phyloP scores from a whole-genome alignment of 2,888 invertebrate genomes.

The Lepidochitona cinerea region DNA sequence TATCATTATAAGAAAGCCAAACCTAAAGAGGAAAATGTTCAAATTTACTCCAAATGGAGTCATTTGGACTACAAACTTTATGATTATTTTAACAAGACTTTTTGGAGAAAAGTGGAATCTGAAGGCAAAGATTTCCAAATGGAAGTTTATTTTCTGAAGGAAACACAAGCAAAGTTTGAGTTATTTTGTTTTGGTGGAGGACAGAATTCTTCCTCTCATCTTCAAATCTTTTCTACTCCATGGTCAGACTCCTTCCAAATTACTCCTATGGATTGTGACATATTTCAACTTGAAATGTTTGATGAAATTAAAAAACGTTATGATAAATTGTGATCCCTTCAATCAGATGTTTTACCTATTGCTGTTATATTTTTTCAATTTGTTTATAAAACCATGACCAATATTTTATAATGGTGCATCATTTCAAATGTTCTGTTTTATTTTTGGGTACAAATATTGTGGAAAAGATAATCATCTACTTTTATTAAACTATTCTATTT shows the following conservation, averaged over 20 bases:
- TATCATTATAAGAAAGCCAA: constrained; percentile 27
- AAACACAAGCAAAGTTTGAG: neutral
- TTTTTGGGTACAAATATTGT: too few relatives aligned
- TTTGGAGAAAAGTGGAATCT: constrained; percentile 51
- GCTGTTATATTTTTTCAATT: too few relatives aligned
- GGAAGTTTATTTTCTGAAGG: constrained; percentile 35
- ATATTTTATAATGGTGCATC: too few relatives aligned
- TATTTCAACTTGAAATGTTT: constrained; percentile 41
- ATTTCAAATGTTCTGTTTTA: too few relatives aligned
- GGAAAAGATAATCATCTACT: too few relatives aligned
- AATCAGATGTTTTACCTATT: too few relatives aligned
- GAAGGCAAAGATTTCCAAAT: constrained; percentile 48
- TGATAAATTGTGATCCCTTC: constrained; percentile 27
- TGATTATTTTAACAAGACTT: constrained; percentile 59
- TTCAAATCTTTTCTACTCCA: constrained; percentile 29
- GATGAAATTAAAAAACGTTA: constrained; percentile 38
- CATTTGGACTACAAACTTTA: constrained; percentile 59
- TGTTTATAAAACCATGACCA: too few relatives aligned
- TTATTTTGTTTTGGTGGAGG: neutral
- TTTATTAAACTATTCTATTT: too few relatives aligned
- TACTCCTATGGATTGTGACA: constrained; percentile 37
- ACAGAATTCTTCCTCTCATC: neutral
- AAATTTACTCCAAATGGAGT: constrained; percentile 57
- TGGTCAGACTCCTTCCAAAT: constrained; percentile 39
- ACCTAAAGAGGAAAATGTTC: constrained; percentile 28